Evolutionary conservation across 2,888 invertebrate genomes (phyloP).

Genomic region (Spisula solida): DNA sequence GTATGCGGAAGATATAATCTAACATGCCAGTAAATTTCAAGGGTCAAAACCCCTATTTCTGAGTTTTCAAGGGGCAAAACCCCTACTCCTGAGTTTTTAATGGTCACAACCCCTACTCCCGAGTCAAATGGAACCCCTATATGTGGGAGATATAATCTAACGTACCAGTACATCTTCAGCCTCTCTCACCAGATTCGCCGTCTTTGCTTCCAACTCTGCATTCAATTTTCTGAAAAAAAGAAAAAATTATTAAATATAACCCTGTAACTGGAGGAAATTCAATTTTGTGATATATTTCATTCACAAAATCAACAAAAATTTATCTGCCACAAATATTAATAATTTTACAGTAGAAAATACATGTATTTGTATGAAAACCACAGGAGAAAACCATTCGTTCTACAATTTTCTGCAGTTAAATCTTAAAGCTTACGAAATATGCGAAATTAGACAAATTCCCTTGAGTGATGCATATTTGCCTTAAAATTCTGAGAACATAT

Average conservation of each 20-base stretch:
- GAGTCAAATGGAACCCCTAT: no score
- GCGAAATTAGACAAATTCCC: neutral
- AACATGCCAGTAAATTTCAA: no score
- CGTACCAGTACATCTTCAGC: conserved; percentile 87
- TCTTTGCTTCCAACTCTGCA: conserved; percentile 87
- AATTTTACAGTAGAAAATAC: neutral
- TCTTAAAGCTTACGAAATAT: neutral
- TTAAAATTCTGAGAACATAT: neutral
- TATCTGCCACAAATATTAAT: no score
- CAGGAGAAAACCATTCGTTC: neutral
- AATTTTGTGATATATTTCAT: neutral
- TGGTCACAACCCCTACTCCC: no score
- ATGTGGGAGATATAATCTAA: no score
- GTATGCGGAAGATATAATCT: no score
- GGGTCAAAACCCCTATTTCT: no score
- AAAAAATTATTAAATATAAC: neutral
- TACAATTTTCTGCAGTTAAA: neutral
- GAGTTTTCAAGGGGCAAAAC: no score
- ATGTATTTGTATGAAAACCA: neutral
- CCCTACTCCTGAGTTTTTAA: no score
- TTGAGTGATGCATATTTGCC: neutral
- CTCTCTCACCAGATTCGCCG: conserved; percentile 86
- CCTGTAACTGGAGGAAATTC: no score
- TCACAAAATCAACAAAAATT: neutral
- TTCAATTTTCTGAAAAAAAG: conserved; percentile 84